Percentiles rank a stretch among this genome's conserved stretches.
These are phyloP conservation scores for Sinocyclocheilus rhinocerous DNA, from an alignment of 2,113 vertebrate genomes.

Conservation along the genomic window DNA sequence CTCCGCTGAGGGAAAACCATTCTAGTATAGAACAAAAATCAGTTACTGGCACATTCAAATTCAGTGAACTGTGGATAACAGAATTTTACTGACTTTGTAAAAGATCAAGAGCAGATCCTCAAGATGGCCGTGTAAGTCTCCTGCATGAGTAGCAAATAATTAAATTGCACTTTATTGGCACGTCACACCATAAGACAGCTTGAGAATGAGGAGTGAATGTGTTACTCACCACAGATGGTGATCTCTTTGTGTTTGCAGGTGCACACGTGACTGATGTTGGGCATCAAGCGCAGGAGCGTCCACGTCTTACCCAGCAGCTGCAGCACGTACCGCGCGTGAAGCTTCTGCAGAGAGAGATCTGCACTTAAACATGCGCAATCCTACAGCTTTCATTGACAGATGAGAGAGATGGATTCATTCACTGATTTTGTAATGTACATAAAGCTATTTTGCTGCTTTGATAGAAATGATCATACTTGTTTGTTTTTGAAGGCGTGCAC, in stretches of 20 bases:
- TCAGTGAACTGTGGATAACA: neutral
- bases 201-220: neutral
- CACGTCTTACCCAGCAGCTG: conserved; percentile 87
- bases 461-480: conserved; percentile 78
- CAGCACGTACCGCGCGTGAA: conserved; percentile 90
- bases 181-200: no score
- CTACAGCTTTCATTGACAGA: neutral
- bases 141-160: conserved; percentile 64
- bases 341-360: conserved; percentile 79
- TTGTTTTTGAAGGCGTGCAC: conserved; percentile 90
- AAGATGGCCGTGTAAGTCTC: conserved; percentile 91
- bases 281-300: conserved; percentile 83
- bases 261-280: conserved; percentile 86
- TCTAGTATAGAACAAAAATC: conserved; percentile 70
- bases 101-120: conserved; percentile 89
- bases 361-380: neutral
- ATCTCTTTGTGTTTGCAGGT: conserved; percentile 86
- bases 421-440: neutral
- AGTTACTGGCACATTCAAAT: no score
- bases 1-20: conserved; percentile 88
- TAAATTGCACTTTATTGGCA: no score
- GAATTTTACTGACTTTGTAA: conserved; percentile 77
- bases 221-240: conserved; percentile 86
- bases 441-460: neutral
- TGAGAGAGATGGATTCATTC: neutral